These are phyloP conservation scores for Octomys mimax DNA, from an alignment of 2,797 vertebrate species.

Conservation along the genomic window DNA sequence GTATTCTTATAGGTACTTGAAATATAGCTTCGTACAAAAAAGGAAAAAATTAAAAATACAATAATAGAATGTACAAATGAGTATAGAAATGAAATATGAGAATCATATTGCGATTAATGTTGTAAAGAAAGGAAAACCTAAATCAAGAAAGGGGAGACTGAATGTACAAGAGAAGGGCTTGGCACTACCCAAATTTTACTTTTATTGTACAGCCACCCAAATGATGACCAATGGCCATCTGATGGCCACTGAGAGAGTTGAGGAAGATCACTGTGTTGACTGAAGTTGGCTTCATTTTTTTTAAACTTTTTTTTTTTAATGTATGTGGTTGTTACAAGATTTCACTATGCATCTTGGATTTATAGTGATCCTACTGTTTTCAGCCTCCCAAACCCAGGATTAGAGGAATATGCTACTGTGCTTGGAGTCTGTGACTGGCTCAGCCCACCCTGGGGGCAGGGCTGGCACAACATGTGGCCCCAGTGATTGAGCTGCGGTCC, in stretches of 20 bases:
- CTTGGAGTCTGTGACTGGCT: too few species aligned
- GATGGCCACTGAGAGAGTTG: neutral
- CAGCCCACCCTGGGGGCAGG: too few species aligned
- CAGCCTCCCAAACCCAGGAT: too few species aligned
- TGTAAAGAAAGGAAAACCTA: neutral
- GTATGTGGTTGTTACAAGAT: too few species aligned
- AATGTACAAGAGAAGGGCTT: neutral
- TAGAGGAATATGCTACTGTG: too few species aligned
- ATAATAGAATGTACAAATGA: neutral
- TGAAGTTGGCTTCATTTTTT: neutral
- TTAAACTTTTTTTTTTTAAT: too few species aligned
- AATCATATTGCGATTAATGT: neutral
- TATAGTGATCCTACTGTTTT: too few species aligned
- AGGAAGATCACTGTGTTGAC: neutral
- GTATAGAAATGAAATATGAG: neutral
- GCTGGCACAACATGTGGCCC: too few species aligned
- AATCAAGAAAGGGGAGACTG: neutral
- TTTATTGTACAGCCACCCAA: neutral
- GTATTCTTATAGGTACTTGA: neutral
- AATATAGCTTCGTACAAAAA: neutral
- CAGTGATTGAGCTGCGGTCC: too few species aligned
- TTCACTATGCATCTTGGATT: too few species aligned
- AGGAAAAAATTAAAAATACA: neutral
- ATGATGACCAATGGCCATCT: neutral
- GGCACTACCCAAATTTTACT: too few species aligned